These are phyloP conservation scores for Lepeophtheirus nordmannii DNA, from an alignment of 2,888 invertebrate species.

Conservation along the genomic window DNA sequence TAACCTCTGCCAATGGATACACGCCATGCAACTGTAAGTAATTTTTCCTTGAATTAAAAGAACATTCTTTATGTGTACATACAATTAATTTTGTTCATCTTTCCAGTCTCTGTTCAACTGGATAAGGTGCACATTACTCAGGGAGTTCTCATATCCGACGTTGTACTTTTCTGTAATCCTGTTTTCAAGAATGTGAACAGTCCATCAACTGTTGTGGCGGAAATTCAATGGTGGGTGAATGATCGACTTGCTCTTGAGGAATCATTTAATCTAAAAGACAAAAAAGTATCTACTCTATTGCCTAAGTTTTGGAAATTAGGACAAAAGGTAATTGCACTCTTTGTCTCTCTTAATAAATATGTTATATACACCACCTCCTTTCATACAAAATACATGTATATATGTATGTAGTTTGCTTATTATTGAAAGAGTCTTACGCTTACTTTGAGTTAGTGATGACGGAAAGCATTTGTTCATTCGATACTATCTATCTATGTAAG, in stretches of 20 bases:
- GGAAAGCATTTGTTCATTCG: too few species aligned
- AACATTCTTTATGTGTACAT: background rate
- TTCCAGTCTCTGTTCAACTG: conserved; percentile 30
- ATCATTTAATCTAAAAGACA: conserved; percentile 30
- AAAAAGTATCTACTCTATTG: conserved; percentile 30
- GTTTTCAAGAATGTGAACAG: conserved; percentile 30
- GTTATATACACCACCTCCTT: too few species aligned
- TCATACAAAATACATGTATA: too few species aligned
- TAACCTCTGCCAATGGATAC: conserved; percentile 30
- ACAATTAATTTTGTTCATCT: background rate
- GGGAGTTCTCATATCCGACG: conserved; percentile 29
- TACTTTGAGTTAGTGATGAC: too few species aligned
- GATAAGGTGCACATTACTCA: conserved; percentile 30
- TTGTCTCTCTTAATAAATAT: too few species aligned
- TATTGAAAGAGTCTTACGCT: too few species aligned
- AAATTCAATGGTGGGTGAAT: conserved; percentile 31
- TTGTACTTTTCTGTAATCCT: conserved; percentile 31
- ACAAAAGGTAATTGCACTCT: conserved; percentile 29
- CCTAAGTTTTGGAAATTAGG: conserved; percentile 31
- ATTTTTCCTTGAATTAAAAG: conserved; percentile 7
- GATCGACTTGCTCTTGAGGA: conserved; percentile 30
- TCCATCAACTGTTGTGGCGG: conserved; percentile 30
- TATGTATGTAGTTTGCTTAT: background rate
- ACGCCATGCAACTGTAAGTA: conserved; percentile 32
- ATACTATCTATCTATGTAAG: too few species aligned